Evolutionary conservation across 2,113 vertebrate genomes (phyloP), one percentile per base, ranked within the genome.

Genomic region (Periophthalmus modestus): DNA sequence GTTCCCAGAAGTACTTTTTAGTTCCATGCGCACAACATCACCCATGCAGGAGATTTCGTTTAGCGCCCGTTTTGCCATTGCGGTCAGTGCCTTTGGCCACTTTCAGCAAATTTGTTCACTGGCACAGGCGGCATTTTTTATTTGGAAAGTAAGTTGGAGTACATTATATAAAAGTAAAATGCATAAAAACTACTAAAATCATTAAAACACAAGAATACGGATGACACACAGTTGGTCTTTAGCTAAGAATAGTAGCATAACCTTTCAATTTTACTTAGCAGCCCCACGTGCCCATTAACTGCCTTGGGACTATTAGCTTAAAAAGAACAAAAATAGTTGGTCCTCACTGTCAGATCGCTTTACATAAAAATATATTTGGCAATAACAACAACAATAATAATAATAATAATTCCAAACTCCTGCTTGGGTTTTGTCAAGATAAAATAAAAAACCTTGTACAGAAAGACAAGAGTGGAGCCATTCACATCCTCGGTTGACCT

Each of bases 231-330:
- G 55, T 50, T 69, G 12, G 68, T 66, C n/a, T 33, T 63, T 33
- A 73, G 7, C 54, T 73, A 73, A 54, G 5, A 72, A 75, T 75
- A 81, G 66, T 11, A 78, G 54, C 66, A 63, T 55, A 66, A 75
- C 66, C 50, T 74, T 76, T 66, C 34, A 34, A 69, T 62, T 77
- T 54, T 62, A 74, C 59, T 62, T 39, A 4, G 23, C 43, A 46
- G 75, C 34, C 21, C 2, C 11, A 36, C 46, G 6, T 54, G 23
- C 62, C 57, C 36, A 70, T 75, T 24, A 34, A 66, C 63, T 69
- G 50, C 33, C 48, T 23, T 6, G 10, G 61, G 34, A 78, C 48
- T n/a, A 34, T 62, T 72, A 75, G 62, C 36, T n/a, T 7, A 24
- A 61, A 15, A 7, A 10, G 5, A 3, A 59, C 7, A 2, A 2